Evolutionary conservation across 2,888 invertebrate species (phyloP).

Genomic region (Deilephila elpenor): DNA sequence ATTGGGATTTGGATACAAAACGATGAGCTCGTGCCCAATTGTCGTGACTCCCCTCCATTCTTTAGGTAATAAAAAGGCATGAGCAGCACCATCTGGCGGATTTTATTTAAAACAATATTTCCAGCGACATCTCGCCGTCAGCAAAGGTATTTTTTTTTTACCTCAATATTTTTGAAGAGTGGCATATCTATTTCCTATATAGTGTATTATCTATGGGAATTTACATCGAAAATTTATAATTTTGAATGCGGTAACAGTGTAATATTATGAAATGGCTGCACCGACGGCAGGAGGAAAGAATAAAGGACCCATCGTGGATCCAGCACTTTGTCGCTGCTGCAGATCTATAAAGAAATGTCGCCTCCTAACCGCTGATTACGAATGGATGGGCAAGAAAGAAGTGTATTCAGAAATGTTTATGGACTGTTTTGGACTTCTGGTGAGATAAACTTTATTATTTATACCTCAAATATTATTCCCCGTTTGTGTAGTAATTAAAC

Average conservation of each 20-base stretch:
- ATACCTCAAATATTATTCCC: not conserved
- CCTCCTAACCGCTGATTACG: slow-evolving; percentile 68
- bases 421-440: slow-evolving; percentile 77
- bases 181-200: too few species aligned
- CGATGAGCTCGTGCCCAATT: too few species aligned
- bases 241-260: slow-evolving; percentile 3
- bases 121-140: too few species aligned
- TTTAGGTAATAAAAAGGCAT: too few species aligned
- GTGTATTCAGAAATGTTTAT: slow-evolving; percentile 76
- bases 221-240: not conserved
- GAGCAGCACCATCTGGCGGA: too few species aligned
- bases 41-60: too few species aligned
- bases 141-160: too few species aligned
- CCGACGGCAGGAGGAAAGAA: slow-evolving; percentile 42
- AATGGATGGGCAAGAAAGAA: slow-evolving; percentile 71
- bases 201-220: too few species aligned
- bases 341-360: slow-evolving; percentile 77
- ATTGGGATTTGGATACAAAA: too few species aligned
- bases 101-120: too few species aligned
- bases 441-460: slow-evolving; percentile 50
- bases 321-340: slow-evolving; percentile 74
- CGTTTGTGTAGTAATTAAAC: not conserved
- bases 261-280: slow-evolving; percentile 47
- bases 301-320: slow-evolving; percentile 71
- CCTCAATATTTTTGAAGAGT: too few species aligned